A percentile compares a stretch with the other conserved stretches of the same genome.
Conservation (phyloP, 2,888 invertebrate genomes). For the Heliconius ismenius region DNA sequence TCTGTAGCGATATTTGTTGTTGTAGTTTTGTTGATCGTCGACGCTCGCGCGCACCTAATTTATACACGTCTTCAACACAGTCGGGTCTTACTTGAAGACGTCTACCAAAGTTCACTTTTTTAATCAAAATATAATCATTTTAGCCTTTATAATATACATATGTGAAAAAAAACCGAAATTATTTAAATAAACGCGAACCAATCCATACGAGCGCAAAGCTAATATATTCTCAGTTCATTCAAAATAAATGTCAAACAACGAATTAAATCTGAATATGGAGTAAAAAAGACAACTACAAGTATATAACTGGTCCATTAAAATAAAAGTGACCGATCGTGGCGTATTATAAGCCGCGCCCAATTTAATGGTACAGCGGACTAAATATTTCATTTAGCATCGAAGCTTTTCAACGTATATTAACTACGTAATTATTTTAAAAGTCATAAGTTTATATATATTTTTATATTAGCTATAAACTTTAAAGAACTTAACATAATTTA, state of each 20-base stretch:
- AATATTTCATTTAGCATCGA: constrained; percentile 37
- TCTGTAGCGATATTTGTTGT: constrained; percentile 66
- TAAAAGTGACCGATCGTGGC: constrained; percentile 43
- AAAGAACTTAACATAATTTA: neutral
- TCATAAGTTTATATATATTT: neutral
- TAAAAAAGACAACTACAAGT: constrained; percentile 20
- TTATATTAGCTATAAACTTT: too few species aligned
- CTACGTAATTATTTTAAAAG: constrained; percentile 25
- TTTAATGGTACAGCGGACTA: constrained; percentile 45
- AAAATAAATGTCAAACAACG: constrained; percentile 14
- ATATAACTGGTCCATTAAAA: constrained; percentile 42
- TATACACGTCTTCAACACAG: constrained; percentile 74
- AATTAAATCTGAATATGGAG: constrained; percentile 16
- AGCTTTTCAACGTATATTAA: constrained; percentile 46
- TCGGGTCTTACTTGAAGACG: constrained; percentile 61
- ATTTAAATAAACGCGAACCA: neutral
- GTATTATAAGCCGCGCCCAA: constrained; percentile 49
- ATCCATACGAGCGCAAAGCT: neutral
- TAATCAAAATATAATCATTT: neutral
- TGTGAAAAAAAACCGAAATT: neutral
- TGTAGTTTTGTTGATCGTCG: constrained; percentile 69
- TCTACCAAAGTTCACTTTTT: constrained; percentile 28
- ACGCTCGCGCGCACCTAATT: constrained; percentile 70
- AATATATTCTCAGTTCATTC: neutral
- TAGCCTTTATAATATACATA: neutral